phyloP scores from a whole-genome alignment of 2,797 vertebrate genomes.

The Thripadectes ignobilis region DNA sequence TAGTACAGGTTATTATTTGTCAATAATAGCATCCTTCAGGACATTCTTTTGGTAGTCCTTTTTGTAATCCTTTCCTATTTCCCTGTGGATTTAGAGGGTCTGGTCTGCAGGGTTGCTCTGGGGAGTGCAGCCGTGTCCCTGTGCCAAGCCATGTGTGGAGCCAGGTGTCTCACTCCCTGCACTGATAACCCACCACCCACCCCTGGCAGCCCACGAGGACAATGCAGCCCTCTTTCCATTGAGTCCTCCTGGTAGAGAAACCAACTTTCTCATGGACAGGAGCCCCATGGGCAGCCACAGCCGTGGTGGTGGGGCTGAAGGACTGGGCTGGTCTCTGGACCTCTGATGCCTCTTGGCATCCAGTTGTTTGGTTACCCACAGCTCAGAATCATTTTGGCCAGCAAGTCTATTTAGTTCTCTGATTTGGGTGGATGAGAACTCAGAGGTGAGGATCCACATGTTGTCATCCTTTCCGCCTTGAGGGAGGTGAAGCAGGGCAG shows the following conservation, averaged over 20 bases:
- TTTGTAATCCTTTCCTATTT: background rate
- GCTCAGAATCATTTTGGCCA: background rate
- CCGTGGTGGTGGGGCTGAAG: background rate
- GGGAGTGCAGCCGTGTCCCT: background rate
- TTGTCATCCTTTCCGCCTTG: background rate
- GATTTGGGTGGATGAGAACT: background rate
- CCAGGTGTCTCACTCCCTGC: rapidly evolving
- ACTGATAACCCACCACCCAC: rapidly evolving
- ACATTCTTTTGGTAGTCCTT: background rate
- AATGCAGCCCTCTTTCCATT: rapidly evolving
- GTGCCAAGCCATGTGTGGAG: rapidly evolving
- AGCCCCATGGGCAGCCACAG: background rate
- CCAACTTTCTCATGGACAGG: background rate
- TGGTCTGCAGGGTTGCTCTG: background rate
- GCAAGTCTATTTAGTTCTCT: too few relatives aligned
- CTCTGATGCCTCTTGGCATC: rapidly evolving
- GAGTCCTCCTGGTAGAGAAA: rapidly evolving
- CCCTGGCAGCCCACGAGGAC: rapidly evolving
- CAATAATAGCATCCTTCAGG: rapidly evolving
- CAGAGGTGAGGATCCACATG: background rate
- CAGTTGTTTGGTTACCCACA: background rate
- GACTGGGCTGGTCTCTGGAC: background rate
- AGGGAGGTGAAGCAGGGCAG: background rate
- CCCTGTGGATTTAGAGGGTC: background rate
- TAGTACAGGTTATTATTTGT: background rate